Conservation (phyloP, 2,113 vertebrate species). For the Monopterus albus region DNA sequence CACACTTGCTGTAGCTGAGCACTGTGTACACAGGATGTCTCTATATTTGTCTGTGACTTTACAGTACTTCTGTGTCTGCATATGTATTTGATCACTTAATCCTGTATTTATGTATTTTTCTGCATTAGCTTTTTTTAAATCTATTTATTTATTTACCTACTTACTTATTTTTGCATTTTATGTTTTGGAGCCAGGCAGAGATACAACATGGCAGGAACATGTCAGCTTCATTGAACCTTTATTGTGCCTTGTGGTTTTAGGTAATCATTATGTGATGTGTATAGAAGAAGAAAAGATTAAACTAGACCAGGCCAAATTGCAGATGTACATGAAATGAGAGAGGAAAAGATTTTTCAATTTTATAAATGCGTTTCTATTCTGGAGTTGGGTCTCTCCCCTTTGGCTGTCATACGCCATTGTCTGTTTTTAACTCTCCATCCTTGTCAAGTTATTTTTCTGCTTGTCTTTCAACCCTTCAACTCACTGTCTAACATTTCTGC, state of each 20-base stretch:
- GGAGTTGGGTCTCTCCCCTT: conserved; percentile 20
- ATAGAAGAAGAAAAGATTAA: not conserved
- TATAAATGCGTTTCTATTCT: conserved; percentile 43
- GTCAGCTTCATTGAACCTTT: not conserved
- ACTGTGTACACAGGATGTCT: no score
- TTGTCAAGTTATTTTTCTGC: conserved; percentile 34
- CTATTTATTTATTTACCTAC: no score
- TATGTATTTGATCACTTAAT: no score
- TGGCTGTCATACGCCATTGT: conserved; percentile 32
- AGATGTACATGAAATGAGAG: not conserved
- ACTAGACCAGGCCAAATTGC: not conserved
- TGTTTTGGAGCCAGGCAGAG: not conserved
- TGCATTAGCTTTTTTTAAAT: not conserved
- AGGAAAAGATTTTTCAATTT: not conserved
- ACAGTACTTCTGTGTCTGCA: not conserved
- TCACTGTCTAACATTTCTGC: conserved; percentile 5
- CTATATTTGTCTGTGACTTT: not conserved
- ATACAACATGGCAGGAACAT: not conserved
- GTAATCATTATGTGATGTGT: not conserved
- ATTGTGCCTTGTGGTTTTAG: not conserved
- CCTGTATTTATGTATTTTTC: not conserved
- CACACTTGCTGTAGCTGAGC: not conserved
- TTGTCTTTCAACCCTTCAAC: conserved; percentile 39
- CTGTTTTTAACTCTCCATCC: conserved; percentile 36
- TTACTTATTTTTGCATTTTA: no score